Conservation (phyloP, 2,888 invertebrate species). For the Osedax fenrisi region DNA sequence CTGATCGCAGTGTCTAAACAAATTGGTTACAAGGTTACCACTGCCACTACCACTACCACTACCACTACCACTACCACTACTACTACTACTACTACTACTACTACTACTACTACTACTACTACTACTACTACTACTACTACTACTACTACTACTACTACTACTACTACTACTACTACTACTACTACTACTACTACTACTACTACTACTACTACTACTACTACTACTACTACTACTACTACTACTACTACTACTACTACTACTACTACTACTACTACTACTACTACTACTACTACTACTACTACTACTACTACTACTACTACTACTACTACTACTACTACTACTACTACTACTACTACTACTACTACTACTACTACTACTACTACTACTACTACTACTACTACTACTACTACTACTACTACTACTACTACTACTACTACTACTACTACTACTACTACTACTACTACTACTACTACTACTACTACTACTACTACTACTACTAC, state of each 20-base stretch:
- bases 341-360: not conserved
- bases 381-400: not conserved
- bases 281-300: not conserved
- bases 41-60: conserved; percentile 32
- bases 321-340: not conserved
- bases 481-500: not conserved
- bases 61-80: conserved; percentile 33
- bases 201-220: not conserved
- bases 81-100: conserved; percentile 33
- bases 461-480: not conserved
- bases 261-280: not conserved
- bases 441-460: not conserved
- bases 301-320: not conserved
- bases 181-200: not conserved
- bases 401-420: not conserved
- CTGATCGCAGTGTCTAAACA: no score
- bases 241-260: not conserved
- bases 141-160: conserved; percentile 33
- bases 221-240: not conserved
- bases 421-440: not conserved
- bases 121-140: conserved; percentile 35
- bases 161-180: conserved; percentile 31
- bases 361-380: not conserved
- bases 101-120: conserved; percentile 34
- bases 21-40: no score